Base-by-base conservation (phyloP, 1,140 invertebrate genomes). In the Drosophila neocordata region DNA sequence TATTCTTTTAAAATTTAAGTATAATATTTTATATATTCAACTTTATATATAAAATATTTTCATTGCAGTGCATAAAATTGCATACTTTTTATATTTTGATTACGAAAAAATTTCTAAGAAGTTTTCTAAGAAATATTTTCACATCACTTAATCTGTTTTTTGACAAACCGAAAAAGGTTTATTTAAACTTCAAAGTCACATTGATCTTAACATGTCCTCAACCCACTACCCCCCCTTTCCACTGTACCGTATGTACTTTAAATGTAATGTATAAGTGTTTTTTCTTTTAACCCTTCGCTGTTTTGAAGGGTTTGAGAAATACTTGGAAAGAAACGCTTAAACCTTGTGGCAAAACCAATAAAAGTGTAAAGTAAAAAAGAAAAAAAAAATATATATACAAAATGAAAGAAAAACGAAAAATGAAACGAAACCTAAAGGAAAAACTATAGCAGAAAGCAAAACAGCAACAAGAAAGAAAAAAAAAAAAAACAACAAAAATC, bases 301-400 rank as follows among this genome's bases (percentile, higher is more conserved):
- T 44, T 15, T 41, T 13, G 2, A 8, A 4, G 37, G 37, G 37
- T 24, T 24, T 24, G 22, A 4, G 22, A 24, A 24, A 38, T 38
- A 38, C 38, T 61, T 37, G 55, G 52, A 61, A 60, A 65, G 76
- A 81, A 71, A 63, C 52, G 65, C 60, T 60, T 63, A 56, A 77
- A 73, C 70, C 51, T 57, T 72, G 77, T 80, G 73, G 73, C 62
- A 71, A 85, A 84, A 80, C 73, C 82, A 77, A 79, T 73, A 77
- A 80, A 84, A 85, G 70, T 78, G 76, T 66, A 73, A 70, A 75
- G 73, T 70, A 58, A 69, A 20, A 65, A 70, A 24, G 2, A 37
- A 59, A 63, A 61, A 79, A 57, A 69, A 64, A 37, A 53, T 20
- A 44, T 31, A 71, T n/a, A n/a, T n/a, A 37, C 6, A 38, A 11